Evolutionary conservation across 2,113 vertebrate species (phyloP), one percentile per base, ranked within the genome.

Genomic region (Megaceryle maxima): DNA sequence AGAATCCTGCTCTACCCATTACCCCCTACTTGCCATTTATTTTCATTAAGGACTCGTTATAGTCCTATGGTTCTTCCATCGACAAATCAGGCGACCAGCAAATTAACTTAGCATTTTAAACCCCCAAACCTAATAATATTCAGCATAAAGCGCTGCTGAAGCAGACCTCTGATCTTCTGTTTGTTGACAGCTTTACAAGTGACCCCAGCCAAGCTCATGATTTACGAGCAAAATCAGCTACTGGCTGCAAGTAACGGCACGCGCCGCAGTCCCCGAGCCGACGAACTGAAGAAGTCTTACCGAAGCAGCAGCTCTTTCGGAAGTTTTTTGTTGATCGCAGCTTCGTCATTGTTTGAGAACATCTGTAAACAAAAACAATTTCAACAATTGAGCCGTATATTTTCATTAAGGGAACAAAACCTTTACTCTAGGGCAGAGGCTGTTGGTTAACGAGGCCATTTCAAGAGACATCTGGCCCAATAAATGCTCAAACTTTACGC

Each of bases 311-410:
- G 99, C 96, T 99, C 99, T 98, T 99, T 99, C 11, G 99, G 99
- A 94, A 99, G 98, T 96, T 99, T 99, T 97, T 99, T 99, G 97
- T 99, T 99, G 98, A 99, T 99, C 73, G 98, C 98, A 59, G 99
- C 99, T 97, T 99, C 99, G 33, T 99, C 99, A 2, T 98, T 99
- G 98, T 99, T 99, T 96, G 99, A 99, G 99, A 99, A 99, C 99
- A 99, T 99, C 99, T 99, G 98, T 57, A 97, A 97, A 90, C 60
- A 95, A 29, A 96, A 91, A 64, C 29, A 84, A 62, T 68, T 50
- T 67, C 22, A 95, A 88, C 8, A 21, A 7, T 15, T 97, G 14
- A 95, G 56, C 10, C 39, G 3, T 10, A 1, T 0, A 6, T 16
- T 41, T 53, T 56, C 67, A 51, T 69, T 33, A 33, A 39, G 28